phyloP scores from a whole-genome alignment of 1,140 invertebrate genomes.

The Acarapis woodi region DNA sequence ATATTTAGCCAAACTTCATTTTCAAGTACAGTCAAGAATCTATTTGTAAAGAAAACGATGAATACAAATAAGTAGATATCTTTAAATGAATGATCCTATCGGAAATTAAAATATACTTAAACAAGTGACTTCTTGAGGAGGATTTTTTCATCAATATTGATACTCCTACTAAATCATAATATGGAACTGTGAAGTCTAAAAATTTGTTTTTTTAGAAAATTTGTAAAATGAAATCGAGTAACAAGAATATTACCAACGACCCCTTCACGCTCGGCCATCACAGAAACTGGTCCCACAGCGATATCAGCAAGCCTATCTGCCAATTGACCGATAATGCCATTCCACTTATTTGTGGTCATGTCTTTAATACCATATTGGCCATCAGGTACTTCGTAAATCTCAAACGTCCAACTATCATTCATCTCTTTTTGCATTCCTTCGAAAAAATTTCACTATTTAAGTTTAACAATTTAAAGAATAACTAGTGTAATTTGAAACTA shows the following conservation, averaged over 20 bases:
- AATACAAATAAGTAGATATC: too few relatives aligned
- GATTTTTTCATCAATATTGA: conserved; percentile 64
- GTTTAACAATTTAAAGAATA: not conserved
- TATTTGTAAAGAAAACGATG: too few relatives aligned
- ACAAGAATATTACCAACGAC: too few relatives aligned
- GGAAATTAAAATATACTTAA: too few relatives aligned
- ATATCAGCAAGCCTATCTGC: conserved; percentile 71
- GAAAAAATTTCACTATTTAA: conserved; percentile 1
- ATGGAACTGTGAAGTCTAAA: conserved; percentile 82
- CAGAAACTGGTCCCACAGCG: conserved; percentile 50
- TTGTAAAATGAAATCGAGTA: conserved; percentile 81
- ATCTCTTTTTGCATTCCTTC: not conserved
- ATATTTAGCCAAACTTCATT: conserved; percentile 88
- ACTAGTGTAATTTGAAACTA: too few relatives aligned
- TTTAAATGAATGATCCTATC: too few relatives aligned
- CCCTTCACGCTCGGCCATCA: conserved; percentile 77
- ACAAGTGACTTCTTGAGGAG: conserved; percentile 47
- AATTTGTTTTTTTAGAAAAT: too few relatives aligned
- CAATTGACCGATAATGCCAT: conserved; percentile 65
- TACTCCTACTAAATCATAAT: conserved; percentile 77
- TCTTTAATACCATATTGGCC: conserved; percentile 44
- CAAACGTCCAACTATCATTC: not conserved
- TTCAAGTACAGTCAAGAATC: conserved; percentile 81
- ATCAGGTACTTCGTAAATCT: conserved; percentile 19
- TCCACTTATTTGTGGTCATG: conserved; percentile 35